These are phyloP conservation scores for Acrobasis suavella DNA, from an alignment of 2,888 invertebrate species.

Conservation along the genomic window DNA sequence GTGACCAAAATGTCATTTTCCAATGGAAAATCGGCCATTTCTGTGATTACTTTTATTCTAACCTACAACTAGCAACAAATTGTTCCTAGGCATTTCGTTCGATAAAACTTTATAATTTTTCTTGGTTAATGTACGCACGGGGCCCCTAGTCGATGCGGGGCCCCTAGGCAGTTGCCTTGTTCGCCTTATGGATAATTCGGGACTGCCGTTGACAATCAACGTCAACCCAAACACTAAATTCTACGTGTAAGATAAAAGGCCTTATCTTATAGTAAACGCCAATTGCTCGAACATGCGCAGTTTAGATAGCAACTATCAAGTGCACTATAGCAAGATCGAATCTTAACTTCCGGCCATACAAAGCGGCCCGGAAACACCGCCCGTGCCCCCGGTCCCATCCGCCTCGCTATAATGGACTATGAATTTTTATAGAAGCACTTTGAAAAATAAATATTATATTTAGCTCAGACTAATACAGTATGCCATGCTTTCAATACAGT, in stretches of 20 bases:
- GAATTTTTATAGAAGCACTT: conserved; percentile 20
- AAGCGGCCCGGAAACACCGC: conserved; percentile 17
- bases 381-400: conserved; percentile 21
- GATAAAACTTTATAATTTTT: too few species aligned
- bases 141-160: too few species aligned
- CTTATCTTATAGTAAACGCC: background rate
- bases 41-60: too few species aligned
- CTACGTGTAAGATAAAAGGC: background rate
- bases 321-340: conserved; percentile 19
- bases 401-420: conserved; percentile 18
- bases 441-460: background rate
- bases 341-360: conserved; percentile 18
- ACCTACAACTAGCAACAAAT: too few species aligned
- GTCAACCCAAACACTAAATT: background rate
- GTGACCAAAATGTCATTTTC: too few species aligned
- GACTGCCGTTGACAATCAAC: too few species aligned
- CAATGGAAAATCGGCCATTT: too few species aligned
- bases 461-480: too few species aligned
- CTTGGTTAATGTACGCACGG: too few species aligned
- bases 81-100: too few species aligned
- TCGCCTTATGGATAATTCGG: too few species aligned
- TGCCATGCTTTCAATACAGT: background rate
- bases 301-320: conserved; percentile 11
- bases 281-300: background rate
- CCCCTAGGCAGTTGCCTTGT: too few species aligned